Evolutionary conservation across 2,113 vertebrate genomes (phyloP), one percentile per base, ranked within the genome.

Genomic region (Lepus americanus): DNA sequence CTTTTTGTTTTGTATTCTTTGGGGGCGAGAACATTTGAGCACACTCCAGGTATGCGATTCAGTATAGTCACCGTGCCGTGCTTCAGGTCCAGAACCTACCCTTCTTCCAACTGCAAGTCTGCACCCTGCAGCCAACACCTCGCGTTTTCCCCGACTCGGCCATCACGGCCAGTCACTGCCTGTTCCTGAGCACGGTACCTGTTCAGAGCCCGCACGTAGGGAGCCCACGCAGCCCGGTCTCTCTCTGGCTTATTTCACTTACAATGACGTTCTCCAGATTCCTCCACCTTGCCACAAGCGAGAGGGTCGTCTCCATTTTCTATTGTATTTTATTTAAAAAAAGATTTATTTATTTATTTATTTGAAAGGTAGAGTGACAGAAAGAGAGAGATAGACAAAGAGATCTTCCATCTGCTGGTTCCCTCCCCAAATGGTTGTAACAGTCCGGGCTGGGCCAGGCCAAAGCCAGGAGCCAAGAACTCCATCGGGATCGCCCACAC

Each of bases 21-120:
- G 12, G 20, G 8, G 13, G 12, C 44, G 27, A n/a, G 49, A 78
- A 77, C 17, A 55, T 36, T 55, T 67, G 44, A 44, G 44, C 44
- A 44, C 44, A 86, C 33, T 16, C 27, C 90, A 86, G 64, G 63
- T 10, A n/a, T 12, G 64, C 49, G 53, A 82, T 8, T 74, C 25
- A 9, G 44, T 9, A 1, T 20, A 4, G 39, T 27, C 33, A 23
- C 53, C 39, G 5, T 3, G 22, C 19, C 2, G 23, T 1, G 7
- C 29, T 13, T 6, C 3, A 23, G 9, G 6, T 19, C n/a, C 3
- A 29, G 44, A 59, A 9, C 39, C 44, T 67, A 53, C 20, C 31
- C 25, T 1, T 44, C 25, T 10, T 27, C n/a, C 67, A 66, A 7
- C 27, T 29, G 23, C 20, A 4, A 0, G 13, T 31, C 29, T n/a